Evolutionary conservation across 2,113 vertebrate species (phyloP).

Genomic region (Cavia porcellus): DNA sequence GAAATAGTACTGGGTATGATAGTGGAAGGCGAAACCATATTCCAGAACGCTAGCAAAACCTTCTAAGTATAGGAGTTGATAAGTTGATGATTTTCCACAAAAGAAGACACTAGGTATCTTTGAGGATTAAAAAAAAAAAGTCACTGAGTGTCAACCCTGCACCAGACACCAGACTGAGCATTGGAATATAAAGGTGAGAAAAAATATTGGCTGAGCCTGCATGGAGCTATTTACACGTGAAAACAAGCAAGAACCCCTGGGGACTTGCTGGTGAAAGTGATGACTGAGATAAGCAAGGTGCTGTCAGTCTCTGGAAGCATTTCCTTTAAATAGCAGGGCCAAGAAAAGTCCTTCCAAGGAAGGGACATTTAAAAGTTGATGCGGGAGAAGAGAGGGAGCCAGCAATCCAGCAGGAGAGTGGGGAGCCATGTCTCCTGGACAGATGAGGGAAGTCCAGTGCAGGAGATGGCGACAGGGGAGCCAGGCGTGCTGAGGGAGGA

Average conservation of each 20-base stretch:
- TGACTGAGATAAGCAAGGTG: neutral
- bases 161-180: neutral
- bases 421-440: neutral
- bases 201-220: neutral
- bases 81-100: neutral
- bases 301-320: neutral
- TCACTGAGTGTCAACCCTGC: neutral
- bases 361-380: neutral
- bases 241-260: neutral
- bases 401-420: neutral
- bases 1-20: neutral
- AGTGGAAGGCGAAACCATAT: neutral
- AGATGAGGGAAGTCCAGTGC: neutral
- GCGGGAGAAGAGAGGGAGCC: neutral
- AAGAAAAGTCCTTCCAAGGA: neutral
- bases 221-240: neutral
- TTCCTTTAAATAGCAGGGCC: neutral
- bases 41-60: neutral
- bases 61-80: neutral
- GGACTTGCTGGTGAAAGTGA: neutral
- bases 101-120: neutral
- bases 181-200: fast-evolving
- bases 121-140: neutral
- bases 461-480: neutral
- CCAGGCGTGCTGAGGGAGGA: too few relatives aligned